Evolutionary conservation across 2,797 vertebrate genomes (phyloP).

Genomic region (Dendrocincla tyrannina): DNA sequence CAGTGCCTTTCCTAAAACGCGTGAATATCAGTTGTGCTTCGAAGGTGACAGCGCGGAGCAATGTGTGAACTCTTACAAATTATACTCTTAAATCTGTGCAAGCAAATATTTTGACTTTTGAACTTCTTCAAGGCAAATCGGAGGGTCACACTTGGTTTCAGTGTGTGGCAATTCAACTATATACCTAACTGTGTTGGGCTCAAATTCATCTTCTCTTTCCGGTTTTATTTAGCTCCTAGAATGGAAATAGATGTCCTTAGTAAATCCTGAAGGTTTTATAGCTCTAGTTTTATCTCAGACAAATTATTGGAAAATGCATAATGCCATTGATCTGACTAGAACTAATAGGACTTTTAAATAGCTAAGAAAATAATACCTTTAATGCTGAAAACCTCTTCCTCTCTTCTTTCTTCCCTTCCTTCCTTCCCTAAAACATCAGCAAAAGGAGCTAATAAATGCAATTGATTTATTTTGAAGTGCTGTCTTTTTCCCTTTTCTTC

Average conservation of each 20-base stretch:
- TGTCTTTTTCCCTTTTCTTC: constrained; percentile 66
- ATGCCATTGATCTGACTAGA: constrained; percentile 63
- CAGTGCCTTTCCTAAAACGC: neutral
- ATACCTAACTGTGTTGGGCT: neutral
- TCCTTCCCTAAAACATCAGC: constrained; percentile 56
- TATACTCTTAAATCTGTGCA: neutral
- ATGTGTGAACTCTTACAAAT: neutral
- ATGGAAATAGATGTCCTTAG: constrained; percentile 30
- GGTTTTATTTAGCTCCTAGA: constrained; percentile 38
- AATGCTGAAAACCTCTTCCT: constrained; percentile 57
- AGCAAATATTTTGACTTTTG: constrained; percentile 1
- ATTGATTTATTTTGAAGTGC: constrained; percentile 77
- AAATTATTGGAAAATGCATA: constrained; percentile 64
- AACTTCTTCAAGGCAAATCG: neutral
- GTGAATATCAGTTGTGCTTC: neutral
- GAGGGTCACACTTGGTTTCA: neutral
- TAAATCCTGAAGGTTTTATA: constrained; percentile 61
- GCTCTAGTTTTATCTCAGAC: constrained; percentile 34
- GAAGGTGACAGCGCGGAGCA: neutral
- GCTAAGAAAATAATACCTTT: constrained; percentile 58
- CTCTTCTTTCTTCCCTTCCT: neutral
- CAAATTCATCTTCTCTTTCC: neutral
- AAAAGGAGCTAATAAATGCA: constrained; percentile 71
- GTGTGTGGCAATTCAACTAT: neutral
- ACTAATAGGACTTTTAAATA: constrained; percentile 67